These are phyloP conservation scores for Mustela erminea DNA, from an alignment of 2,797 vertebrate species.

Conservation along the genomic window DNA sequence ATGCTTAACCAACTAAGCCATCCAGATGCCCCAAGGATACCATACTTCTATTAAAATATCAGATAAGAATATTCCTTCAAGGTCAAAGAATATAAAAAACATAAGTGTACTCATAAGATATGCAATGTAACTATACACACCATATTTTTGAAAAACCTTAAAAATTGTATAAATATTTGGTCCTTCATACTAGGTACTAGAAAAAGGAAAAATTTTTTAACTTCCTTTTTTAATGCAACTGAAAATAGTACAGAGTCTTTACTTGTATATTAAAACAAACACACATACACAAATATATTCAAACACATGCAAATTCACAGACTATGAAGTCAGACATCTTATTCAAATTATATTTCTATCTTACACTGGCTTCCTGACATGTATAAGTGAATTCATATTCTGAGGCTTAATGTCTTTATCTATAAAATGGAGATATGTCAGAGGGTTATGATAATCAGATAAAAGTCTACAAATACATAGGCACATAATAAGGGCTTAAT, in stretches of 20 bases:
- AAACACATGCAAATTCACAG: constrained; percentile 2
- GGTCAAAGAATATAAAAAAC: neutral
- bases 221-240: constrained; percentile 9
- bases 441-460: neutral
- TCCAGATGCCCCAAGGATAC: too few species aligned
- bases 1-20: too few species aligned
- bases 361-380: neutral
- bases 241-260: constrained; percentile 27
- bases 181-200: neutral
- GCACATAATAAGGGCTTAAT: neutral
- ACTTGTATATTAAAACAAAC: neutral
- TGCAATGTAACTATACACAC: neutral
- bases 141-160: neutral
- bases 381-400: neutral
- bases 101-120: neutral
- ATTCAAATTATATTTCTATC: neutral
- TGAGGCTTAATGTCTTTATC: constrained; percentile 1
- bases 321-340: neutral
- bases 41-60: neutral
- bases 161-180: neutral
- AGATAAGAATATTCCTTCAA: neutral
- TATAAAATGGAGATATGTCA: neutral
- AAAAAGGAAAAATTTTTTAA: neutral
- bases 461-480: neutral
- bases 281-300: neutral